These are phyloP conservation scores for Agrilus planipennis DNA, from an alignment of 1,140 invertebrate genomes.

Conservation along the genomic window DNA sequence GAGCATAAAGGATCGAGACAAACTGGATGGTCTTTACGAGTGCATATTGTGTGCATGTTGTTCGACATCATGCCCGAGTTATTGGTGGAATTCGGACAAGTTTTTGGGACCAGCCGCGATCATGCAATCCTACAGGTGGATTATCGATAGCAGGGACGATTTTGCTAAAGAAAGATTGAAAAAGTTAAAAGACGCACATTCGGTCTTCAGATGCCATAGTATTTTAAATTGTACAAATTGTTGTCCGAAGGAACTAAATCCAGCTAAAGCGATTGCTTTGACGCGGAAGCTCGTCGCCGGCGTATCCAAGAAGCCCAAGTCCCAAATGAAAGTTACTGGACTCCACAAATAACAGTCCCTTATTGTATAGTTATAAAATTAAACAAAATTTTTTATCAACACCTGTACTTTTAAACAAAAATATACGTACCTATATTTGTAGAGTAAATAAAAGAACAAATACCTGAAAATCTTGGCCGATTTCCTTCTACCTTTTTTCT, in stretches of 20 bases:
- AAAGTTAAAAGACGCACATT: constrained; percentile 57
- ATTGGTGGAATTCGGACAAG: constrained; percentile 98
- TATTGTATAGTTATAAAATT: too few relatives aligned
- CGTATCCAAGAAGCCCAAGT: constrained; percentile 62
- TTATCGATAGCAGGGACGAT: constrained; percentile 67
- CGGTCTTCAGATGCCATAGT: constrained; percentile 65
- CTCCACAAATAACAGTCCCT: constrained; percentile 14
- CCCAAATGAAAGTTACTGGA: constrained; percentile 43
- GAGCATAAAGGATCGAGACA: constrained; percentile 51
- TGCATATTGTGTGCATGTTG: constrained; percentile 98
- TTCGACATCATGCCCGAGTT: constrained; percentile 92
- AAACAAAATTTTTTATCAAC: too few relatives aligned
- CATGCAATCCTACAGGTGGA: constrained; percentile 72
- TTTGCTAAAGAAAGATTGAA: constrained; percentile 48
- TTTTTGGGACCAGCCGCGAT: constrained; percentile 93
- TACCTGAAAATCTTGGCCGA: too few relatives aligned
- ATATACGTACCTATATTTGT: too few relatives aligned
- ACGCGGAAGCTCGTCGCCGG: constrained; percentile 89
- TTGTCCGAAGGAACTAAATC: constrained; percentile 79
- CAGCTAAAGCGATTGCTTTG: constrained; percentile 87
- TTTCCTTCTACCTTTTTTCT: too few relatives aligned
- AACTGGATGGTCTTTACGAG: constrained; percentile 71
- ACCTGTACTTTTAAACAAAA: too few relatives aligned
- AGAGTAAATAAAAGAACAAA: too few relatives aligned
- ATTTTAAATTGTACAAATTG: constrained; percentile 71